Evolutionary conservation across 1,140 invertebrate species (phyloP), one percentile per base, ranked within the genome.

Genomic region (Drosophila repletoides): DNA sequence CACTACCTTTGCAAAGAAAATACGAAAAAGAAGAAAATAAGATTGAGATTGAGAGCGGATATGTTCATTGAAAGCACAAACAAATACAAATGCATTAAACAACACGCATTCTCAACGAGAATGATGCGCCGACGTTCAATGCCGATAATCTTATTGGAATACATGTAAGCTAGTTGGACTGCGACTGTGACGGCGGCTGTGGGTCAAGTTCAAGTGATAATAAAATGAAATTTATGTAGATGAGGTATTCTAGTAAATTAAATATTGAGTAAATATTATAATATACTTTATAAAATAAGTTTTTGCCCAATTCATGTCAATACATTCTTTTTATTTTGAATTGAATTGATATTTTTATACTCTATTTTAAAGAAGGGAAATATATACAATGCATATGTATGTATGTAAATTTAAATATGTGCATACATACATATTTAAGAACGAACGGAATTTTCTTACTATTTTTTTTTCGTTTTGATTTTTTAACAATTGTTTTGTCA

Each of bases 401-500:
- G 34, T 9, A 38, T 59, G 33, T 7, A 36, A 66, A 21, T 58
- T n/a, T n/a, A 45, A 21, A 6, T 33, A 29, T 14, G 24, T 6
- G 5, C 10, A 15, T 51, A 17, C 17, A 41, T 58, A 17, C 49
- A 12, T 24, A 31, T 46, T 19, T 46, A 12, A 5, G 31, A 15
- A 14, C 22, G 7, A 28, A 34, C 14, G 19, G 33, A 14, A 38
- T 40, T 29, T 40, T 24, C 15, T n/a, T 33, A 61, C 46, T 15
- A n/a, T n/a, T n/a, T n/a, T n/a, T n/a, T n/a, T n/a, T n/a, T n/a
- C 40, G 38, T 63, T 63, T 58, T 17, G 22, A 17, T 65, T 65
- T n/a, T n/a, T n/a, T n/a, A n/a, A 48, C 71, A 60, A 80, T 76
- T 76, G 76, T 80, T 79, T 59, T 19, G 43, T 15, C 31, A 49